phyloP scores from a whole-genome alignment of 2,797 vertebrate species.

The Myripristis jacobus region DNA sequence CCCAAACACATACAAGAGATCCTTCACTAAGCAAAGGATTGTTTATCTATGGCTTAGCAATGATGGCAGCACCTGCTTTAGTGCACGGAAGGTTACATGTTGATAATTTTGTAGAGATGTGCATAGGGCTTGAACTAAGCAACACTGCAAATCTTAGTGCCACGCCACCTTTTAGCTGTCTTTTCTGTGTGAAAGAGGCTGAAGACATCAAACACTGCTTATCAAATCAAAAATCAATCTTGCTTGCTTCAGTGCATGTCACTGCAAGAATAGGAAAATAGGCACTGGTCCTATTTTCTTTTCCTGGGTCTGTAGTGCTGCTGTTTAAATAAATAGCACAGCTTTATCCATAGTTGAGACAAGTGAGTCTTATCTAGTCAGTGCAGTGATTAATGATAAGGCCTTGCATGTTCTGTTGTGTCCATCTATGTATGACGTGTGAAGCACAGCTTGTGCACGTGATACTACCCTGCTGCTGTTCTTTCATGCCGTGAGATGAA shows the following conservation, averaged over 20 bases:
- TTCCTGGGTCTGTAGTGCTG: not conserved
- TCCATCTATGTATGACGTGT: slow-evolving; percentile 41
- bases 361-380: slow-evolving; percentile 39
- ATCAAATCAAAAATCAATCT: slow-evolving; percentile 46
- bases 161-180: slow-evolving; percentile 34
- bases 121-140: slow-evolving; percentile 30
- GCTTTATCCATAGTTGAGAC: slow-evolving; percentile 21
- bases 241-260: slow-evolving; percentile 35
- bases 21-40: slow-evolving; percentile 30
- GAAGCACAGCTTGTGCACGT: slow-evolving; percentile 59
- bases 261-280: slow-evolving; percentile 26
- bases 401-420: slow-evolving; percentile 33
- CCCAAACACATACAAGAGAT: slow-evolving; percentile 4
- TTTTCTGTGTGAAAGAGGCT: slow-evolving; percentile 33
- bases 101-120: slow-evolving; percentile 55
- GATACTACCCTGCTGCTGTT: slow-evolving; percentile 59
- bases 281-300: slow-evolving; percentile 17
- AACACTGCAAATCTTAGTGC: slow-evolving; percentile 34
- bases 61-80: slow-evolving; percentile 47
- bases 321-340: slow-evolving; percentile 15
- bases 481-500: slow-evolving; percentile 73
- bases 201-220: slow-evolving; percentile 50
- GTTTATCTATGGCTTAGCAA: slow-evolving; percentile 56
- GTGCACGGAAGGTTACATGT: slow-evolving; percentile 57
- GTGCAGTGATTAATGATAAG: slow-evolving; percentile 52